A percentile compares a stretch with the other conserved stretches of the same genome.
These are phyloP conservation scores for Trichopoda pennipes DNA, from an alignment of 2,888 invertebrate genomes.

Conservation along the genomic window DNA sequence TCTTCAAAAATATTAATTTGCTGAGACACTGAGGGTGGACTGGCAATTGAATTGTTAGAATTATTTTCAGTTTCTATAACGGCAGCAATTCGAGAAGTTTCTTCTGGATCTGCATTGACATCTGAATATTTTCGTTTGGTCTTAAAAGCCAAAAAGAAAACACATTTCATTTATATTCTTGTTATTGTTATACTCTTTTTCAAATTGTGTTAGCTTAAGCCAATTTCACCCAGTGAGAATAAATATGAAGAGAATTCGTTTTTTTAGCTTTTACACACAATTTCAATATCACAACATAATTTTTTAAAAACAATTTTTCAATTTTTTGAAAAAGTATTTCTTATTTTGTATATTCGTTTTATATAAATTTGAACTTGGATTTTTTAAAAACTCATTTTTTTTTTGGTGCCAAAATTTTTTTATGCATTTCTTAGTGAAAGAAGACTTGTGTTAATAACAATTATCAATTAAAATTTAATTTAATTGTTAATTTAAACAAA, in stretches of 20 bases:
- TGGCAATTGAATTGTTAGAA: not conserved
- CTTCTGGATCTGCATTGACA: not conserved
- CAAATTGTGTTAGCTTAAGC: not conserved
- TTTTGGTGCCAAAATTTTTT: too few species aligned
- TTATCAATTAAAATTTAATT: too few species aligned
- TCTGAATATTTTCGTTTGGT: conserved; percentile 26
- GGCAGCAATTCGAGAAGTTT: not conserved
- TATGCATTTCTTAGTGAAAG: too few species aligned
- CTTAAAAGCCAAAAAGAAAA: conserved; percentile 26
- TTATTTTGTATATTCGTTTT: too few species aligned
- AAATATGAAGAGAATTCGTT: not conserved
- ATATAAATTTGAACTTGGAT: too few species aligned
- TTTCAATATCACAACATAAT: not conserved
- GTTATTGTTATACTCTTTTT: not conserved
- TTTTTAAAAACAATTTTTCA: too few species aligned
- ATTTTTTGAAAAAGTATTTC: too few species aligned
- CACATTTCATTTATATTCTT: not conserved
- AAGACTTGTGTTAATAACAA: too few species aligned
- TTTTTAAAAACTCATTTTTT: too few species aligned
- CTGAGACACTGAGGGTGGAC: not conserved
- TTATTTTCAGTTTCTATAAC: not conserved
- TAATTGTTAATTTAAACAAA: too few species aligned
- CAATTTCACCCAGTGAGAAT: conserved; percentile 28
- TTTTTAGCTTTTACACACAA: not conserved
- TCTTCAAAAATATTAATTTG: conserved; percentile 53